Conservation (phyloP, 2,113 vertebrate species). For the Potamarius usumacintae region DNA sequence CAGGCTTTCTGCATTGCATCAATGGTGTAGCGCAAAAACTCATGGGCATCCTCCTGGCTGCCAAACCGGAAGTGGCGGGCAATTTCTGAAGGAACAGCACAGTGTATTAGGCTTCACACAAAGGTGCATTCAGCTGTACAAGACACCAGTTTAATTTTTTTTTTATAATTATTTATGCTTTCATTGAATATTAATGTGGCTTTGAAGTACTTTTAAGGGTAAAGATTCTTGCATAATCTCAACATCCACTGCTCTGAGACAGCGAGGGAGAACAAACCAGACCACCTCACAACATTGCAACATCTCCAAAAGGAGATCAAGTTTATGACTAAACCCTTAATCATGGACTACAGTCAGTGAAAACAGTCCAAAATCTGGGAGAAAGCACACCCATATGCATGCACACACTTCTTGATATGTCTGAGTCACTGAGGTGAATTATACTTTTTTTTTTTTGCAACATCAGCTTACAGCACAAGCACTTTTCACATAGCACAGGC, state of each 20-base stretch:
- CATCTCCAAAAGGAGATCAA: neutral
- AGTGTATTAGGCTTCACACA: neutral
- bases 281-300: neutral
- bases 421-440: slow-evolving; percentile 8
- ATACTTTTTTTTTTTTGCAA: neutral
- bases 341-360: slow-evolving; percentile 20
- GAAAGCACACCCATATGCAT: neutral
- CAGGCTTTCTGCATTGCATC: slow-evolving; percentile 98
- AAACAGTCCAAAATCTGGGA: neutral
- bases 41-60: slow-evolving; percentile 93
- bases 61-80: slow-evolving; percentile 90
- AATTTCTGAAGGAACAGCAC: slow-evolving; percentile 72
- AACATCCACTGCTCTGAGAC: slow-evolving; percentile 7
- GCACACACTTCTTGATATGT: slow-evolving; percentile 1
- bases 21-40: slow-evolving; percentile 91
- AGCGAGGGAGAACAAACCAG: slow-evolving; percentile 46
- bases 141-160: neutral
- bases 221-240: neutral
- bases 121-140: slow-evolving; percentile 14
- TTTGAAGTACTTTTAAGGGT: neutral
- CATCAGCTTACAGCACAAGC: slow-evolving; percentile 1
- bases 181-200: neutral
- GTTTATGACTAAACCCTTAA: slow-evolving; percentile 36
- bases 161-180: slow-evolving; percentile 26
- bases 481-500: neutral